A percentile compares a stretch with the other conserved stretches of the same genome.
Conservation (phyloP, 2,113 vertebrate species). For the Amblyornis subalaris region DNA sequence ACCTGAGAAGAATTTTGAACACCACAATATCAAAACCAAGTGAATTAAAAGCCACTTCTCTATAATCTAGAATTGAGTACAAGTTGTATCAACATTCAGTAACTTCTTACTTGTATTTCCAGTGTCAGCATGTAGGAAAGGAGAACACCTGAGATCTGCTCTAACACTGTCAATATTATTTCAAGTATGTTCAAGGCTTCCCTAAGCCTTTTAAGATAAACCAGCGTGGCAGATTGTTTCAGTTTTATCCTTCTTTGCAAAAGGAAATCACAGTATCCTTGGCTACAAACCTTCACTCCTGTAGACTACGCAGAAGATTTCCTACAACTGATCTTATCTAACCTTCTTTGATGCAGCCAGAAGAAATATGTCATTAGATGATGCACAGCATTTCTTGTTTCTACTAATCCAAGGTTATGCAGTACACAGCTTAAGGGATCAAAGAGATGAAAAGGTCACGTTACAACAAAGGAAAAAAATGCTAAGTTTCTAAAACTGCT, state of each 20-base stretch:
- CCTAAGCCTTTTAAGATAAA: constrained; percentile 23
- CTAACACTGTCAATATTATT: background rate
- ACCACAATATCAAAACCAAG: background rate
- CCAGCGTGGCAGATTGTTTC: background rate
- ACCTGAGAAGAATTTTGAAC: background rate
- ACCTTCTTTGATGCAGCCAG: constrained; percentile 27
- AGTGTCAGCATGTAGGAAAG: background rate
- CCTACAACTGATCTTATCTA: constrained; percentile 38
- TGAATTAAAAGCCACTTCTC: background rate
- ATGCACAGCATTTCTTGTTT: constrained; percentile 15
- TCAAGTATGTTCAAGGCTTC: constrained; percentile 5
- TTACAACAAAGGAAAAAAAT: constrained; percentile 18
- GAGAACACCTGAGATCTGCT: constrained; percentile 12
- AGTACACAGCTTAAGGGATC: background rate
- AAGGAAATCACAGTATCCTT: constrained; percentile 23
- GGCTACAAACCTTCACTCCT: background rate
- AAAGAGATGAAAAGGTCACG: constrained; percentile 28
- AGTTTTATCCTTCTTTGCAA: background rate
- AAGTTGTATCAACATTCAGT: background rate
- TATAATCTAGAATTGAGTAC: constrained; percentile 5
- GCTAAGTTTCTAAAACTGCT: background rate
- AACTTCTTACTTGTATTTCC: background rate
- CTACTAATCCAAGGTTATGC: constrained; percentile 53
- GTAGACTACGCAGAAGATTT: background rate
- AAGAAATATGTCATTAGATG: constrained; percentile 21